Conservation (phyloP, 2,888 invertebrate species). For the Thereva unica region DNA sequence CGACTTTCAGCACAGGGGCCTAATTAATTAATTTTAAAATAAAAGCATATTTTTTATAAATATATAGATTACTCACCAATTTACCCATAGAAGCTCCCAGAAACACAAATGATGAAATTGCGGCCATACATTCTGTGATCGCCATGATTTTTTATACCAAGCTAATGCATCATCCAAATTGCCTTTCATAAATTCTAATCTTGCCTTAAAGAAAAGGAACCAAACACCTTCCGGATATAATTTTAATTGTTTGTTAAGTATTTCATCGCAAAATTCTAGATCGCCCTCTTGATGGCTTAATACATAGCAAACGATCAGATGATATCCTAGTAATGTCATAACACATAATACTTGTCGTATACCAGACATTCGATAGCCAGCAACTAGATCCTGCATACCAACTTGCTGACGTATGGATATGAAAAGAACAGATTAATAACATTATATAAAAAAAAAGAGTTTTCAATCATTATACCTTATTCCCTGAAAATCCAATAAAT, state of each 20-base stretch:
- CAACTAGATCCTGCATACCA: constrained; percentile 74
- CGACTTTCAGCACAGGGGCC: no score
- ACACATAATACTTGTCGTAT: constrained; percentile 85
- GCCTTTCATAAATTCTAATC: constrained; percentile 81
- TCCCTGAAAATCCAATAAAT: constrained; percentile 92
- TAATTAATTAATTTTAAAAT: no score
- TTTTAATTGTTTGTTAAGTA: constrained; percentile 71
- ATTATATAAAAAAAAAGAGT: not conserved
- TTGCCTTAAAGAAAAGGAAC: constrained; percentile 89
- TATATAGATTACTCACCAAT: constrained; percentile 70
- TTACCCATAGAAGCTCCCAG: constrained; percentile 93
- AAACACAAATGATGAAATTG: constrained; percentile 92
- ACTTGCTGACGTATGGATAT: constrained; percentile 61
- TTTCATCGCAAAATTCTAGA: constrained; percentile 72
- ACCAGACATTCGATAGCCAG: constrained; percentile 74
- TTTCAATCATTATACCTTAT: constrained; percentile 63
- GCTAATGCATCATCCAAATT: constrained; percentile 70
- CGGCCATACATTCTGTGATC: constrained; percentile 81
- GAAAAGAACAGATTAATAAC: constrained; percentile 6
- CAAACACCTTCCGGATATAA: constrained; percentile 83
- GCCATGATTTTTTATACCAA: constrained; percentile 81
- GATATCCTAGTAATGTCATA: constrained; percentile 82
- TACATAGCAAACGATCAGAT: constrained; percentile 82
- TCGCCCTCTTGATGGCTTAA: constrained; percentile 82
- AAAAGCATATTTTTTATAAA: not conserved